Conservation (phyloP, 2,888 invertebrate species). For the Chrysodeixis includens region DNA sequence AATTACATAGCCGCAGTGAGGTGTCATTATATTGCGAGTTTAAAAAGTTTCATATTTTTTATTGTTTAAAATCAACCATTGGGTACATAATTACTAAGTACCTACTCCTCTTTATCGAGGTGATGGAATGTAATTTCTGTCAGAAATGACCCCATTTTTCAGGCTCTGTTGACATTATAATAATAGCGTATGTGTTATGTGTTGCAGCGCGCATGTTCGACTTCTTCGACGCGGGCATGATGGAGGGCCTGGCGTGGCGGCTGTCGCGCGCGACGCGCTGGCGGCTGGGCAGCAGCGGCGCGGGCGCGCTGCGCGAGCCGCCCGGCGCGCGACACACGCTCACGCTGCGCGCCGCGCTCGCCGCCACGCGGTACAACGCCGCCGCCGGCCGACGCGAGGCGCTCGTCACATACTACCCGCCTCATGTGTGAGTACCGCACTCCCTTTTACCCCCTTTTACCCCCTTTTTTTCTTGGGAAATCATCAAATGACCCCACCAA, state of each 20-base stretch:
- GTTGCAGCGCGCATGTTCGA: slow-evolving; percentile 96
- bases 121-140: no score
- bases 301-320: slow-evolving; percentile 77
- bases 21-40: not conserved
- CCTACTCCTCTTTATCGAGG: no score
- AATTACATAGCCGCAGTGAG: no score
- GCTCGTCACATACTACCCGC: slow-evolving; percentile 95
- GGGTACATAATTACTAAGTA: no score
- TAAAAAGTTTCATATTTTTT: no score
- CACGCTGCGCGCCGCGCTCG: slow-evolving; percentile 90
- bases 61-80: no score
- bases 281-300: slow-evolving; percentile 89
- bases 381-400: slow-evolving; percentile 90
- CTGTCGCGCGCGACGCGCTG: slow-evolving; percentile 91
- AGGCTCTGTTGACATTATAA: no score
- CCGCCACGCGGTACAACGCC: slow-evolving; percentile 82
- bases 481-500: no score
- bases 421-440: slow-evolving; percentile 93
- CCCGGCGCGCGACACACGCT: slow-evolving; percentile 87
- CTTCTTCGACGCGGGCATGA: slow-evolving; percentile 97
- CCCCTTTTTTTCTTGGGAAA: no score
- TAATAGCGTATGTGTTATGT: not conserved
- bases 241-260: slow-evolving; percentile 97
- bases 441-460: not conserved
- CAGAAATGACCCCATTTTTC: no score